Conservation (phyloP, 2,888 invertebrate species). For the Lagria hirta region DNA sequence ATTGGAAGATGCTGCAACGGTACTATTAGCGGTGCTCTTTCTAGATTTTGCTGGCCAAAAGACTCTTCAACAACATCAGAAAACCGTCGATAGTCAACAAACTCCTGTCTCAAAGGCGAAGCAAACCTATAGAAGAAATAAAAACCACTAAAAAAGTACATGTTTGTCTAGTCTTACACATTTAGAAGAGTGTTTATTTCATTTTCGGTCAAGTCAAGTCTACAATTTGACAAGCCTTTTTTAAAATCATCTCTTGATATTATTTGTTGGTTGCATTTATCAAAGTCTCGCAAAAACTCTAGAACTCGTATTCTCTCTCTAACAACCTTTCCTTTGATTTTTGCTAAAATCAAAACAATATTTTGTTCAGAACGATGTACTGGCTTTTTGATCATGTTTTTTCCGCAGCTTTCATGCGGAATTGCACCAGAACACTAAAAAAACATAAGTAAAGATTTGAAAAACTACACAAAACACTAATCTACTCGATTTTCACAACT, state of each 20-base stretch:
- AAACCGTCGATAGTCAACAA: conserved; percentile 70
- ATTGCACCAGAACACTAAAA: conserved; percentile 13
- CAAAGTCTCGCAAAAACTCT: conserved; percentile 69
- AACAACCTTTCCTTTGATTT: conserved; percentile 72
- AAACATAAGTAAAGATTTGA: conserved; percentile 1
- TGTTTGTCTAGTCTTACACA: conserved; percentile 66
- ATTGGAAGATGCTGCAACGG: conserved; percentile 73
- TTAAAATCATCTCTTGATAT: conserved; percentile 69
- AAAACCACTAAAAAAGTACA: no score
- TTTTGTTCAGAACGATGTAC: conserved; percentile 58
- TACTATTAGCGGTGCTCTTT: conserved; percentile 66
- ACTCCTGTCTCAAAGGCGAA: conserved; percentile 61
- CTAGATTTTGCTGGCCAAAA: conserved; percentile 65
- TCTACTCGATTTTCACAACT: conserved; percentile 41
- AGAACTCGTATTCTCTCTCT: conserved; percentile 66
- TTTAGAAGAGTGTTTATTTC: conserved; percentile 73
- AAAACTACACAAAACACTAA: not conserved
- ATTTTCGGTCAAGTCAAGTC: conserved; percentile 64
- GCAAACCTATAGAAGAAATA: conserved; percentile 60
- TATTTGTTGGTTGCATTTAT: conserved; percentile 63
- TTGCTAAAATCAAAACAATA: conserved; percentile 71
- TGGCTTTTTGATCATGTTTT: conserved; percentile 45
- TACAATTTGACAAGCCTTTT: conserved; percentile 67
- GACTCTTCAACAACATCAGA: conserved; percentile 69
- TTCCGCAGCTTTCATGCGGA: conserved; percentile 8